phyloP scores from a whole-genome alignment of 2,888 invertebrate genomes.

The Neria commutata region DNA sequence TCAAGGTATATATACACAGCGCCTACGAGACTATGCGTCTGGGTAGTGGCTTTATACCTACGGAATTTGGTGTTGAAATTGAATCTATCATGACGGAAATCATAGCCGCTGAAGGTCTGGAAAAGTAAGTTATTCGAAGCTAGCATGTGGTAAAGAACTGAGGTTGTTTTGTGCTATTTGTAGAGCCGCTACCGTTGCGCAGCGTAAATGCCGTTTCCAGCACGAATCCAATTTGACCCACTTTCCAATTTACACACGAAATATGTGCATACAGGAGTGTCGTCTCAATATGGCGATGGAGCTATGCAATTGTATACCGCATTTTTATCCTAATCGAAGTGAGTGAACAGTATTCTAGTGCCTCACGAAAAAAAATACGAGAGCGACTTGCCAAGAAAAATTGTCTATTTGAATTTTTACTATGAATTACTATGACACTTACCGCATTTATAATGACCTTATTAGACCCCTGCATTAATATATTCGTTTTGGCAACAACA shows the following conservation, averaged over 20 bases:
- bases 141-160: not conserved
- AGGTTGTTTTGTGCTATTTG: conserved; percentile 7
- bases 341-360: conserved; percentile 19
- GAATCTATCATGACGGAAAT: conserved; percentile 47
- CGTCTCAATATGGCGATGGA: conserved; percentile 55
- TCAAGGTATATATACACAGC: conserved; percentile 56
- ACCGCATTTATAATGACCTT: too few relatives aligned
- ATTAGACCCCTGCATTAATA: too few relatives aligned
- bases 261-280: conserved; percentile 58
- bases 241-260: conserved; percentile 56
- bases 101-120: conserved; percentile 48
- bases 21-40: conserved; percentile 55
- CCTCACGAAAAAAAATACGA: too few relatives aligned
- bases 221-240: conserved; percentile 59
- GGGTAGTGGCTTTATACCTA: conserved; percentile 45
- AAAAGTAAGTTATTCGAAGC: conserved; percentile 36
- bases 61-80: conserved; percentile 22
- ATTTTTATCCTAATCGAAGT: conserved; percentile 61
- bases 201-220: conserved; percentile 57
- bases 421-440: too few relatives aligned
- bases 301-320: conserved; percentile 60
- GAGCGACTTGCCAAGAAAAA: too few relatives aligned
- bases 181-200: conserved; percentile 49
- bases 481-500: too few relatives aligned
- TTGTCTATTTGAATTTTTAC: too few relatives aligned